These are phyloP conservation scores for Pachyuromys duprasi DNA, from an alignment of 2,797 vertebrate species.

Conservation along the genomic window DNA sequence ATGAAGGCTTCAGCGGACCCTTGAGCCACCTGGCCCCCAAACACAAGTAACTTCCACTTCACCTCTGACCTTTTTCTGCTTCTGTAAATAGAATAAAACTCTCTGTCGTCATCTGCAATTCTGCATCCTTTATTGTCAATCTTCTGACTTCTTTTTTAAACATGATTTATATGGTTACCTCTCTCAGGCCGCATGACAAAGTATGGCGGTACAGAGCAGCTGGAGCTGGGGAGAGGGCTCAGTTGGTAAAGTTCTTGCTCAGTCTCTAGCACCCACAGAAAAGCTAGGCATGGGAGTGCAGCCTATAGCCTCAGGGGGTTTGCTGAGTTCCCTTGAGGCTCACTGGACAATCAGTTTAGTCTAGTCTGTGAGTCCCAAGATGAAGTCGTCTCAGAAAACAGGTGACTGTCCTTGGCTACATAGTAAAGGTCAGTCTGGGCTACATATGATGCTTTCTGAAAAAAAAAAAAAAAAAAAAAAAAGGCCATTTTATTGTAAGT, in stretches of 20 bases:
- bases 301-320: no score
- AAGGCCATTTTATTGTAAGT: background rate
- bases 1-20: conserved; percentile 70
- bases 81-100: conserved; percentile 75
- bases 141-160: conserved; percentile 30
- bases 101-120: conserved; percentile 50
- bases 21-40: conserved; percentile 48
- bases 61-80: conserved; percentile 51
- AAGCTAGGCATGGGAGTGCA: background rate
- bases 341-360: background rate
- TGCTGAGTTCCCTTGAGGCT: background rate
- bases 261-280: background rate
- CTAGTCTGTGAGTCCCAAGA: background rate
- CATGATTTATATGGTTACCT: conserved; percentile 25
- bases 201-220: background rate
- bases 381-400: background rate
- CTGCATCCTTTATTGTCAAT: conserved; percentile 52
- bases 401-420: background rate
- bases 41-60: conserved; percentile 51
- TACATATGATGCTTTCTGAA: background rate
- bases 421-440: background rate
- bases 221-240: background rate
- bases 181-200: background rate
- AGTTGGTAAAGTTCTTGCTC: background rate
- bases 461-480: background rate